Conservation (phyloP, 2,113 vertebrate genomes). For the Myiagra hebetior region DNA sequence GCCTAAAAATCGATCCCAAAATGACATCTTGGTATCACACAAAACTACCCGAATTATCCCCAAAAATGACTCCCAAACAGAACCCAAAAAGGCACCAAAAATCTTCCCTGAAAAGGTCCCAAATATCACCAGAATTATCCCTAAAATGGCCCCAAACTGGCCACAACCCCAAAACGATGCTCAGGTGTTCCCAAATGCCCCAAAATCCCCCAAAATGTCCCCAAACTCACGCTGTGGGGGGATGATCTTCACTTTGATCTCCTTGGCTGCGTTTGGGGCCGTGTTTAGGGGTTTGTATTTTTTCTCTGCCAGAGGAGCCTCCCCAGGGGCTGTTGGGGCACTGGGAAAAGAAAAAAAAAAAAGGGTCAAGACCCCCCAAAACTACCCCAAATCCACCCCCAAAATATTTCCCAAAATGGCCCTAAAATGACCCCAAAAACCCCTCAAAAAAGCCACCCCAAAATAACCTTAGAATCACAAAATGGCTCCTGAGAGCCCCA, state of each 20-base stretch:
- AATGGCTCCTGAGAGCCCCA: no score
- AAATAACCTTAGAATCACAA: no score
- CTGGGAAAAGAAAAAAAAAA: not conserved
- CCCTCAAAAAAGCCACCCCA: no score
- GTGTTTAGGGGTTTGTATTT: constrained; percentile 95
- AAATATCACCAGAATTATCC: not conserved
- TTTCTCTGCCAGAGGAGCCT: constrained; percentile 84
- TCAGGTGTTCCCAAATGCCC: no score
- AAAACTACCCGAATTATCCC: not conserved
- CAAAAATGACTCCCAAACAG: not conserved
- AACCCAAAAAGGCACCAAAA: not conserved
- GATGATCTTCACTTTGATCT: constrained; percentile 97
- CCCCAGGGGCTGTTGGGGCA: constrained; percentile 38
- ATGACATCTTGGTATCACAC: no score
- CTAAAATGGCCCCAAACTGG: not conserved
- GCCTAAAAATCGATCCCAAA: not conserved
- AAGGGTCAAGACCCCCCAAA: not conserved
- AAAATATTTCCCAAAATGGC: not conserved
- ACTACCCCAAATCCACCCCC: not conserved
- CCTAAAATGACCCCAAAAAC: no score
- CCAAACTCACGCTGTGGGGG: constrained; percentile 87
- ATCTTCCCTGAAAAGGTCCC: rapidly evolving
- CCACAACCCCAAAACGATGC: no score
- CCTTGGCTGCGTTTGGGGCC: constrained; percentile 87
- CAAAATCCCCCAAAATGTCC: rapidly evolving